phyloP scores from a whole-genome alignment of 2,113 vertebrate species.

The Microtus ochrogaster region DNA sequence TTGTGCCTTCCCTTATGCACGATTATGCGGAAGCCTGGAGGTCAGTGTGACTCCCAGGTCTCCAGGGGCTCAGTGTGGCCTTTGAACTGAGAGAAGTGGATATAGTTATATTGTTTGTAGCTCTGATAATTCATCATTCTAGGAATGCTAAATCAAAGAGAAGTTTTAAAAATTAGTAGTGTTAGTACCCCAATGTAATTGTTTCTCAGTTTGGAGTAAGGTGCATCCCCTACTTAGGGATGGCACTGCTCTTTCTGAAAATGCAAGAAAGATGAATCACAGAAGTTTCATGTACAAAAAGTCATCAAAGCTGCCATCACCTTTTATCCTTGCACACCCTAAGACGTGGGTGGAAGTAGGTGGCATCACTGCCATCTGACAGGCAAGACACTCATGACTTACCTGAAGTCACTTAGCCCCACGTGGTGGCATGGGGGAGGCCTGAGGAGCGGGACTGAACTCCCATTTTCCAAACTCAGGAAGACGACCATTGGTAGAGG shows the following conservation, averaged over 20 bases:
- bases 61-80: rapidly evolving
- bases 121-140: not conserved
- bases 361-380: not conserved
- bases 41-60: not conserved
- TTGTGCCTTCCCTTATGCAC: not conserved
- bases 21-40: not conserved
- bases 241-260: not conserved
- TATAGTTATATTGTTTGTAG: not conserved
- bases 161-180: not conserved
- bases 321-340: not conserved
- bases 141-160: not conserved
- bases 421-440: rapidly evolving
- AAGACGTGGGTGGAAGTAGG: not conserved
- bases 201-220: not conserved
- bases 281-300: not conserved
- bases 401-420: not conserved
- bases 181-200: not conserved
- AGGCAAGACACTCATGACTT: not conserved
- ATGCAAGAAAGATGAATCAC: not conserved
- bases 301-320: not conserved
- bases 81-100: not conserved
- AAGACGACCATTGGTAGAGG: not conserved
- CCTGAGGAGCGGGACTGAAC: rapidly evolving
- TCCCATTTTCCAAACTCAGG: too few species aligned
- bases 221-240: rapidly evolving